A percentile compares a stretch with the other conserved stretches of the same genome.
Conservation (phyloP, 2,797 vertebrate species). For the Gallinago solitaria region DNA sequence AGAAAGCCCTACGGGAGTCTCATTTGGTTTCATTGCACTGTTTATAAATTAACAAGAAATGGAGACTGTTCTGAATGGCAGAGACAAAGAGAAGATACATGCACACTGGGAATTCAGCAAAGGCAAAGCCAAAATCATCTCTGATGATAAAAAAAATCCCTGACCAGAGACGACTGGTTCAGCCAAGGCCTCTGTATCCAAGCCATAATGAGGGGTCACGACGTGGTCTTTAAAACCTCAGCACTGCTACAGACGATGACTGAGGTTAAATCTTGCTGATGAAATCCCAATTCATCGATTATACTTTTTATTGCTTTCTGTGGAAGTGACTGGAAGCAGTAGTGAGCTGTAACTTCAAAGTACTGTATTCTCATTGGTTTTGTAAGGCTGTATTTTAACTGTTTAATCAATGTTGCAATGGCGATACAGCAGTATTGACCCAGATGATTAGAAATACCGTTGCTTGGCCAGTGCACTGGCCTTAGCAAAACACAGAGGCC, state of each 20-base stretch:
- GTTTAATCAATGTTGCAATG: neutral
- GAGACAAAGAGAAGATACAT: neutral
- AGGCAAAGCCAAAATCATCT: neutral
- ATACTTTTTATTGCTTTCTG: neutral
- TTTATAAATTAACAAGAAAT: constrained; percentile 41
- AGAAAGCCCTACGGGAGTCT: constrained; percentile 14
- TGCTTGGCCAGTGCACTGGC: neutral
- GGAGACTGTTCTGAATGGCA: constrained; percentile 6
- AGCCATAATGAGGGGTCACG: neutral
- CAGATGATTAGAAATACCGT: neutral
- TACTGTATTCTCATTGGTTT: neutral
- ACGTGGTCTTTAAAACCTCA: neutral
- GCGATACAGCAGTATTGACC: neutral
- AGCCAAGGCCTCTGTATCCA: neutral
- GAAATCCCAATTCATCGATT: constrained; percentile 40
- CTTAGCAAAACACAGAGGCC: neutral
- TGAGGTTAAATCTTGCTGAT: constrained; percentile 22
- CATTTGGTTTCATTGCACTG: neutral
- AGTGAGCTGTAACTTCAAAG: neutral
- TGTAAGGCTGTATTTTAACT: neutral
- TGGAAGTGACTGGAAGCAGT: neutral
- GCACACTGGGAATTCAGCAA: neutral
- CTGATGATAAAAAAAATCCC: neutral
- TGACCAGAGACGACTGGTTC: neutral
- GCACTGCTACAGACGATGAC: neutral